Evolutionary conservation across 2,888 invertebrate species (phyloP).

Genomic region (Caenorhabditis japonica): DNA sequence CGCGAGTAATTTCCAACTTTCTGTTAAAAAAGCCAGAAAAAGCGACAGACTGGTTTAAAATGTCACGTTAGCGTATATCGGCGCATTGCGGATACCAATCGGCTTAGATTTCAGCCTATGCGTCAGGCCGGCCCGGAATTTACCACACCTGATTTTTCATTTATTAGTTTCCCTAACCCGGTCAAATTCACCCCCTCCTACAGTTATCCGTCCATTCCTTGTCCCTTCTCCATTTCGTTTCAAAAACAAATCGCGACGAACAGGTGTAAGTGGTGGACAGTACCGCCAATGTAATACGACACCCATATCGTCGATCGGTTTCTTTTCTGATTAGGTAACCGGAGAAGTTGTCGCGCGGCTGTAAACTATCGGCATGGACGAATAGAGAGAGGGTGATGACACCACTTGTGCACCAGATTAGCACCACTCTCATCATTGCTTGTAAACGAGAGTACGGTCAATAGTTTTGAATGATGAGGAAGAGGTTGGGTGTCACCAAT

Average conservation of each 20-base stretch:
- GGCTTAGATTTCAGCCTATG: no score
- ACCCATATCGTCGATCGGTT: conserved; percentile 6
- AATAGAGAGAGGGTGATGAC: conserved; percentile 1
- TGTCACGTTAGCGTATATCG: no score
- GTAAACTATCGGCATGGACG: conserved; percentile 12
- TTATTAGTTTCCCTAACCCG: background rate
- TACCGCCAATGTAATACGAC: conserved; percentile 23
- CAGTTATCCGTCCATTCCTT: background rate
- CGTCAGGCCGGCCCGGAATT: no score
- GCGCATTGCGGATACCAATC: no score
- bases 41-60: no score
- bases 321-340: conserved; percentile 43
- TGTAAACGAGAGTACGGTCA: conserved; percentile 13
- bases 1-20: no score
- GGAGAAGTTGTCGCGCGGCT: conserved; percentile 44
- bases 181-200: conserved; percentile 1
- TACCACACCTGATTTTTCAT: no score
- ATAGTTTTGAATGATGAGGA: no score
- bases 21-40: no score
- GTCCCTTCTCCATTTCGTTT: background rate
- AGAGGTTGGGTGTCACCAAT: no score
- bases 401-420: conserved; percentile 48
- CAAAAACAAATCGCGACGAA: conserved; percentile 21
- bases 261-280: conserved; percentile 34
- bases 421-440: conserved; percentile 6